A percentile compares a stretch with the other conserved stretches of the same genome.
Conservation (phyloP, 92 coral and sea anemone genomes). For the Palythoa grandis region DNA sequence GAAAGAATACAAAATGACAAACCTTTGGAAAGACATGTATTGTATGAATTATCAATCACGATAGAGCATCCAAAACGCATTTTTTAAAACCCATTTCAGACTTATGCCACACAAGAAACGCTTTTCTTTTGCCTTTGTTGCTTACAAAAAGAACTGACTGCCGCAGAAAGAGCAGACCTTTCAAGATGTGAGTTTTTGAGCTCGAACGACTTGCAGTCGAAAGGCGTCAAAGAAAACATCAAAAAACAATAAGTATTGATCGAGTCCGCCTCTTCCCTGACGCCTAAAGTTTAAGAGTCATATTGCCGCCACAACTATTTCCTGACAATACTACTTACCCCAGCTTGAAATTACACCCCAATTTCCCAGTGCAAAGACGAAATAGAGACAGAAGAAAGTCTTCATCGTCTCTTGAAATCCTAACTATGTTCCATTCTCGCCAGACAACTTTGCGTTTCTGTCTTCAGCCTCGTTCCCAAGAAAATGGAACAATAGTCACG, state of each 20-base stretch:
- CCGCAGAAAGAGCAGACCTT: no score
- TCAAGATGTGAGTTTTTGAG: background rate
- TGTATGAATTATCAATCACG: no score
- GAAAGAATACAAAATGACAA: background rate
- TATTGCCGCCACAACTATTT: background rate
- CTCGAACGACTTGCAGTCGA: background rate
- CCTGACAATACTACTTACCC: background rate
- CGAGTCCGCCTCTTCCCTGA: background rate
- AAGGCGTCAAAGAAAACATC: background rate
- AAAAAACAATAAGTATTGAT: background rate
- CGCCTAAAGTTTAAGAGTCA: background rate
- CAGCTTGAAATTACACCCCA: background rate
- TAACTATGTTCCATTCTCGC: no score
- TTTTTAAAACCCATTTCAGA: no score
- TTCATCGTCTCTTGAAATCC: background rate
- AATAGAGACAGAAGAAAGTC: background rate
- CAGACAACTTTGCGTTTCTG: background rate
- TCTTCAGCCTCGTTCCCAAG: background rate
- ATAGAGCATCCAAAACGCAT: no score
- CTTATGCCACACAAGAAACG: no score
- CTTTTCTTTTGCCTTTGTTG: no score
- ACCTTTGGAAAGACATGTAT: no score
- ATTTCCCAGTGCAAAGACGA: background rate
- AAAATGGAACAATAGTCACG: background rate
- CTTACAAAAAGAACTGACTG: no score